Percentiles rank a stretch among this genome's conserved stretches.
Conservation (phyloP, 2,888 invertebrate genomes). For the Thymelicus lineola region DNA sequence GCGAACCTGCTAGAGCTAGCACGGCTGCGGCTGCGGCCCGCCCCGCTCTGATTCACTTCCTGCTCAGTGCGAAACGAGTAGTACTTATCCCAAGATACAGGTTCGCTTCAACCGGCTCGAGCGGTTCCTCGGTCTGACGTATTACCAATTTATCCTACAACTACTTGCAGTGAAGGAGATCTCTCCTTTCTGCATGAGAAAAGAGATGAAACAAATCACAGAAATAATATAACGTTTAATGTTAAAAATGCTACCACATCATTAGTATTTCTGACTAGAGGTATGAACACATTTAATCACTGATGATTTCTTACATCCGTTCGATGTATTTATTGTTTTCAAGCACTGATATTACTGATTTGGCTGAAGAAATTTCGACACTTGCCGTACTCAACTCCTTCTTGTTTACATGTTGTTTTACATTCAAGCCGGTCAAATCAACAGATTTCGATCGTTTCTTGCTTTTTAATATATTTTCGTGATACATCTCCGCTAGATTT, state of each 20-base stretch:
- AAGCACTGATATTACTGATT: slow-evolving; percentile 39
- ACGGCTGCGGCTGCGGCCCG: slow-evolving; percentile 15
- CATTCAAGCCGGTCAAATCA: slow-evolving; percentile 51
- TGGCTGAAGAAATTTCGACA: slow-evolving; percentile 20
- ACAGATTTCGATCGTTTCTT: slow-evolving; percentile 62
- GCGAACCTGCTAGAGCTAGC: slow-evolving; percentile 29
- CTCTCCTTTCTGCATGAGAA: neutral
- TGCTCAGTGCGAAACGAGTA: slow-evolving; percentile 22
- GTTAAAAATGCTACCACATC: neutral
- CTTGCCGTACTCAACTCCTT: slow-evolving; percentile 18
- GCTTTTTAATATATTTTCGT: slow-evolving; percentile 39
- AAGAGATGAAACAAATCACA: neutral
- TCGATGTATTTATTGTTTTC: slow-evolving; percentile 40
- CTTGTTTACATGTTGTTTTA: slow-evolving; percentile 22
- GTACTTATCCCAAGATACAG: neutral
- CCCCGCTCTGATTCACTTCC: slow-evolving; percentile 44
- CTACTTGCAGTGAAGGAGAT: neutral
- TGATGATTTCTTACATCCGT: slow-evolving; percentile 8
- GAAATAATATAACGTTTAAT: neutral
- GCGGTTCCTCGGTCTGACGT: neutral
- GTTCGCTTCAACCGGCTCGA: neutral
- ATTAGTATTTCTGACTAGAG: slow-evolving; percentile 41
- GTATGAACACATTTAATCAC: slow-evolving; percentile 10
- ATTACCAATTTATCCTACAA: neutral
- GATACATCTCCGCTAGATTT: slow-evolving; percentile 47